A percentile compares a stretch with the other conserved stretches of the same genome.
Conservation (phyloP, 2,113 vertebrate genomes). For the Saccopteryx bilineata region DNA sequence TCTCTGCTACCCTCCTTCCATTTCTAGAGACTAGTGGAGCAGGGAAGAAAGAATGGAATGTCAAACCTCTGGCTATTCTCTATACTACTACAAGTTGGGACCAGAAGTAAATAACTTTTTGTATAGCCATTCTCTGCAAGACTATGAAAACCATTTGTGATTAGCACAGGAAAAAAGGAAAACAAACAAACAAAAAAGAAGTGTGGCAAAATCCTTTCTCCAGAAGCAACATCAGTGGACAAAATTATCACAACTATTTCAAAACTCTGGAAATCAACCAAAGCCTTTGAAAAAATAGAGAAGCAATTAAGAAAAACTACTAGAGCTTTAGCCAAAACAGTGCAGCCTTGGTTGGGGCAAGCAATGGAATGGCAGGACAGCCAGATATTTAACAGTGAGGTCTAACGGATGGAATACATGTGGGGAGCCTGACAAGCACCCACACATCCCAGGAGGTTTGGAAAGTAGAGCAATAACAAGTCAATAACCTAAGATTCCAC, state of each 20-base stretch:
- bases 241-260: background rate
- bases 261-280: constrained; percentile 33
- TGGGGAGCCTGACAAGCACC: background rate
- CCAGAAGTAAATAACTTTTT: background rate
- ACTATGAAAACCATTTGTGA: background rate
- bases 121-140: background rate
- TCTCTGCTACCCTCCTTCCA: background rate
- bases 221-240: background rate
- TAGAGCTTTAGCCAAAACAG: background rate
- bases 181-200: background rate
- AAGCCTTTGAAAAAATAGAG: constrained; percentile 13
- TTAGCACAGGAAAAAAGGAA: background rate
- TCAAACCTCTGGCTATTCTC: constrained; percentile 16
- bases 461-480: background rate
- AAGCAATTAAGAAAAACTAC: background rate
- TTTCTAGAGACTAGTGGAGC: background rate
- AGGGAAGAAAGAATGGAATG: background rate
- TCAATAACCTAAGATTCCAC: background rate
- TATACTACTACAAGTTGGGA: background rate
- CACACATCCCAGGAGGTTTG: background rate
- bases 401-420: background rate
- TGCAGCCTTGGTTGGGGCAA: background rate
- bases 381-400: background rate
- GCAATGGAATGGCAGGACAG: background rate
- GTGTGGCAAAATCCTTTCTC: background rate